phyloP scores from a whole-genome alignment of 1,140 invertebrate genomes.

The Pseudoatta argentina region DNA sequence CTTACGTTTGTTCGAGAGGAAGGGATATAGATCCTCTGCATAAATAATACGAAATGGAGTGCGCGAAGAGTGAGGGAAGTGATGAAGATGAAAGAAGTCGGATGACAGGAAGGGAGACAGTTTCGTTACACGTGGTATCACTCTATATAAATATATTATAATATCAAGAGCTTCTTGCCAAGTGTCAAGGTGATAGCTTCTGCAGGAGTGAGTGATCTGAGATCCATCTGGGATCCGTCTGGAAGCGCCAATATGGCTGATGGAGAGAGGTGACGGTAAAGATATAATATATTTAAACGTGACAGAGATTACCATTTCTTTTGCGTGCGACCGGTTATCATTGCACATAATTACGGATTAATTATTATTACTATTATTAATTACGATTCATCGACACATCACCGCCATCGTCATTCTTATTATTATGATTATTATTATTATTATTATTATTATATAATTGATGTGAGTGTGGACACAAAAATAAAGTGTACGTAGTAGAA shows the following conservation, averaged over 20 bases:
- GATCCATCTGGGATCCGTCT: conserved; percentile 29
- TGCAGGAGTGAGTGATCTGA: conserved; percentile 23
- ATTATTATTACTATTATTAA: conserved; percentile 74
- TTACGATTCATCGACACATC: conserved; percentile 67
- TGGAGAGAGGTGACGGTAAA: conserved; percentile 27
- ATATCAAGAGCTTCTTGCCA: conserved; percentile 73
- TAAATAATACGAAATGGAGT: conserved; percentile 17
- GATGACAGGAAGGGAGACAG: neutral
- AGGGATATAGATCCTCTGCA: neutral
- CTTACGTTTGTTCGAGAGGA: conserved; percentile 65
- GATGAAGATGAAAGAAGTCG: conserved; percentile 8
- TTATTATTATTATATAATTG: conserved; percentile 77
- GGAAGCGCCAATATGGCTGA: conserved; percentile 47
- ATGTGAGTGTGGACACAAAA: conserved; percentile 80
- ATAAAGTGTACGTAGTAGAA: conserved; percentile 79
- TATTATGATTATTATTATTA: conserved; percentile 70
- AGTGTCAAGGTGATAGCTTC: conserved; percentile 63
- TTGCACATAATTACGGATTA: conserved; percentile 72
- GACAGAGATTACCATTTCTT: conserved; percentile 71
- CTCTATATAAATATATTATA: conserved; percentile 72
- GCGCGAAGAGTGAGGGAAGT: conserved; percentile 7
- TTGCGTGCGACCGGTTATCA: conserved; percentile 71
- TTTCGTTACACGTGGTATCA: conserved; percentile 66
- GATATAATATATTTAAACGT: conserved; percentile 60
- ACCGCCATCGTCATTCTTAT: conserved; percentile 68